Evolutionary conservation across 2,113 vertebrate species (phyloP), one percentile per base, ranked within the genome.

Genomic region (Mobula birostris): DNA sequence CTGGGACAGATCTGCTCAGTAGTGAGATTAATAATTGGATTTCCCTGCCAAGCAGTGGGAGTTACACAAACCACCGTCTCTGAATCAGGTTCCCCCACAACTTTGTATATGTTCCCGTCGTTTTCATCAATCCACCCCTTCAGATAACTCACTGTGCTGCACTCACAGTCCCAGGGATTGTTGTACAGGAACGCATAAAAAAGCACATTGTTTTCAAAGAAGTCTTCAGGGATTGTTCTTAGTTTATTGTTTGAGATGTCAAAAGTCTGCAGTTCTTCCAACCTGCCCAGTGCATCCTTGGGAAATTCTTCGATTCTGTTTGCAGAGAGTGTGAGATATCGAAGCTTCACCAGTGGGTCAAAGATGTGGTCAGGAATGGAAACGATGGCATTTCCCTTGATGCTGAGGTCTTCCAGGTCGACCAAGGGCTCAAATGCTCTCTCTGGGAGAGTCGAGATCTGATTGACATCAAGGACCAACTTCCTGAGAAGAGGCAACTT

Each of bases 111-210:
- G 0, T 76, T 95, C 0, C 93, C 21, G 0, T 0, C 0, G 56
- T 96, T 95, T 0, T 94, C 7, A 6, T 36, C 6, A 74, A 96
- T 91, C 96, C 96, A 96, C 8, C 0, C 24, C 7, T 63, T 72
- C 14, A 96, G 94, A 94, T 96, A 95, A 36, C 94, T 92, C 32
- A 96, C 94, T 6, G 17, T 40, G 2, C 80, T 93, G 11, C 96
- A 96, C 61, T 95, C 61, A 7, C 96, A 96, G 1, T 12, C 4
- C 95, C 96, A 96, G 0, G 94, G n/a, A 56, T 96, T 96, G 48
- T 36, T 0, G 5, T 96, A 95, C 36, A 96, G 94, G 93, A 95
- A 95, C 58, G 11, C 63, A 17, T 95, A 96, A 63, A 94, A 76
- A 87, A 96, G 15, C 19, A 94, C 0, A 7, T 2, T 94, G 0